Percentiles rank a stretch among this genome's conserved stretches.
Evolutionary conservation across 2,797 vertebrate species (phyloP).

Genomic region (Columba guinea): DNA sequence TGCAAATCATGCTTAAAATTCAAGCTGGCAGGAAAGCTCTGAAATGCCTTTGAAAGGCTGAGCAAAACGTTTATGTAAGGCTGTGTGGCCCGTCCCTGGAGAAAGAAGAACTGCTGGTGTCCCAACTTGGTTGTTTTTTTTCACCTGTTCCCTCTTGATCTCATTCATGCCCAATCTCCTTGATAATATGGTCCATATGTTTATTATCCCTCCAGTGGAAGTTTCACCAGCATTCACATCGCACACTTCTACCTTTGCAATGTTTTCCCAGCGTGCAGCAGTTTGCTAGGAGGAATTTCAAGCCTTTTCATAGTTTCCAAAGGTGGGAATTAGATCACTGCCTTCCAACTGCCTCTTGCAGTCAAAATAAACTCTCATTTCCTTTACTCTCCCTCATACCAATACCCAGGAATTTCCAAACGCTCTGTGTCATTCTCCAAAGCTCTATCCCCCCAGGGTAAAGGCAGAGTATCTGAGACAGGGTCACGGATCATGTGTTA

Average conservation of each 20-base stretch:
- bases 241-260: neutral
- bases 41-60: conserved; percentile 37
- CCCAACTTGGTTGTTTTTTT: neutral
- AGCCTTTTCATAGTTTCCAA: conserved; percentile 29
- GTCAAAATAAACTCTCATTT: conserved; percentile 56
- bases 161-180: neutral
- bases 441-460: neutral
- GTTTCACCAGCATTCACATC: neutral
- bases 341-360: neutral
- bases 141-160: conserved; percentile 32
- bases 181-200: neutral
- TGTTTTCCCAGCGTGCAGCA: neutral
- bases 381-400: conserved; percentile 14
- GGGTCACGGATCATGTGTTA: neutral
- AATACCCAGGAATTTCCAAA: neutral
- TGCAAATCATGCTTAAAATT: conserved; percentile 58
- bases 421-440: neutral
- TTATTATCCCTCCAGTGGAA: neutral
- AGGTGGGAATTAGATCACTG: conserved; percentile 29
- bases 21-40: conserved; percentile 22
- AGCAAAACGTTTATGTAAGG: conserved; percentile 19
- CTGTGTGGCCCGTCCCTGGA: neutral
- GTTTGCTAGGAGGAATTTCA: conserved; percentile 37
- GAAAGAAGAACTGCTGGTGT: neutral
- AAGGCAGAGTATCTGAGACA: neutral